A percentile compares a stretch with the other conserved stretches of the same genome.
Evolutionary conservation across 2,113 vertebrate genomes (phyloP).

Genomic region (Corythornis madagascariensis): DNA sequence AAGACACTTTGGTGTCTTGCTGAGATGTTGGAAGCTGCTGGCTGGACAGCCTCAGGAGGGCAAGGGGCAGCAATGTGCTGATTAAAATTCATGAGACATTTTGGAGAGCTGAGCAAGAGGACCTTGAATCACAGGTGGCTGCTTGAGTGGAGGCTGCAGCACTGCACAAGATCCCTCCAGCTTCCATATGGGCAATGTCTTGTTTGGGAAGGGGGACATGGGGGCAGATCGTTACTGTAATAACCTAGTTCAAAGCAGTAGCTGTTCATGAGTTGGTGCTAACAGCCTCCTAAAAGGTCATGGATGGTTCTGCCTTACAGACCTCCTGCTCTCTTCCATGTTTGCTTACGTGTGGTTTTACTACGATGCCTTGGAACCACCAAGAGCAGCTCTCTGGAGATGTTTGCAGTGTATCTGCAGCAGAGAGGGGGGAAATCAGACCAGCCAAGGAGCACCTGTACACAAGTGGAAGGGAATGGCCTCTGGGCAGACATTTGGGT

Average conservation of each 20-base stretch:
- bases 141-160: background rate
- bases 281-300: background rate
- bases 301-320: background rate
- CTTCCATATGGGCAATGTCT: background rate
- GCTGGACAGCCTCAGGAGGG: background rate
- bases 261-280: constrained; percentile 17
- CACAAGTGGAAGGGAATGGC: background rate
- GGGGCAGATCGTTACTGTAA: background rate
- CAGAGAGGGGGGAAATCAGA: background rate
- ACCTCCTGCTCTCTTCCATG: rapidly evolving
- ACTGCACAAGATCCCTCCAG: background rate
- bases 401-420: background rate
- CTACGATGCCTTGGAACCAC: background rate
- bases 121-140: background rate
- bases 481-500: background rate
- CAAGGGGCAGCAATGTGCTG: background rate
- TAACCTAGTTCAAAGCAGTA: background rate
- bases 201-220: background rate
- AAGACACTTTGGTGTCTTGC: background rate
- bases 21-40: background rate
- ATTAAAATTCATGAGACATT: background rate
- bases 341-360: background rate
- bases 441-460: background rate
- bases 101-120: background rate
- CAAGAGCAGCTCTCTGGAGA: background rate